These are phyloP conservation scores for Hyalella azteca DNA, from an alignment of 2,888 invertebrate genomes.

Conservation along the genomic window DNA sequence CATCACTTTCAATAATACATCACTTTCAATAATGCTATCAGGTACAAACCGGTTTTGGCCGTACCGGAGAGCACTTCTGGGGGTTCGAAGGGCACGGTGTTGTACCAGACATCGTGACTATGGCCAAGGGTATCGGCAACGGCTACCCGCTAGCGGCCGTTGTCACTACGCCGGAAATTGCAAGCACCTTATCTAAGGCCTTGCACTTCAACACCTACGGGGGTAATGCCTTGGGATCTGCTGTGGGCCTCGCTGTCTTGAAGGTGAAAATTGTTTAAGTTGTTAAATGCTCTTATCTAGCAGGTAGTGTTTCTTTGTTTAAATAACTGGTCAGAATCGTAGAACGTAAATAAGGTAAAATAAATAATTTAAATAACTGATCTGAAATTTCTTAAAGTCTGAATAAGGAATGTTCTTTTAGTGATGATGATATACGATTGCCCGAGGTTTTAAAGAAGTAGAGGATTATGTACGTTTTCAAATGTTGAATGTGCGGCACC, in stretches of 20 bases:
- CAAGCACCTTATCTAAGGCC: conserved; percentile 76
- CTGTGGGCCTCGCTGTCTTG: conserved; percentile 88
- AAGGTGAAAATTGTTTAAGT: too few relatives aligned
- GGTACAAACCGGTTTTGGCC: conserved; percentile 96
- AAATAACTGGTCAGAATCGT: too few relatives aligned
- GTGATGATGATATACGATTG: too few relatives aligned
- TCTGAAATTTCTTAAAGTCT: too few relatives aligned
- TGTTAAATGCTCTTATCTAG: too few relatives aligned
- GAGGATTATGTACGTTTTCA: too few relatives aligned
- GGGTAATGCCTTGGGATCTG: conserved; percentile 89
- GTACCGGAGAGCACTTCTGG: conserved; percentile 94
- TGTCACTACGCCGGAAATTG: conserved; percentile 87
- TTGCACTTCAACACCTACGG: conserved; percentile 95
- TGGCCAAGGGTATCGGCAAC: conserved; percentile 91
- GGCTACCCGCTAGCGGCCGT: conserved; percentile 96
- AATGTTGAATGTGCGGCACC: too few relatives aligned
- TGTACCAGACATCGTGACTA: conserved; percentile 90
- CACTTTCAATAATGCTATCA: conserved; percentile 60
- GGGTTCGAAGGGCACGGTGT: conserved; percentile 90
- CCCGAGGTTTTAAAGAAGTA: too few relatives aligned
- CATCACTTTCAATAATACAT: neutral
- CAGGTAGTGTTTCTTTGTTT: too few relatives aligned
- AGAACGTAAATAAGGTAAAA: too few relatives aligned
- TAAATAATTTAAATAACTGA: too few relatives aligned
- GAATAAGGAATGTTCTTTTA: too few relatives aligned